A percentile compares a stretch with the other conserved stretches of the same genome.
phyloP scores from a whole-genome alignment of 2,113 vertebrate species.

The Periophthalmus modestus region DNA sequence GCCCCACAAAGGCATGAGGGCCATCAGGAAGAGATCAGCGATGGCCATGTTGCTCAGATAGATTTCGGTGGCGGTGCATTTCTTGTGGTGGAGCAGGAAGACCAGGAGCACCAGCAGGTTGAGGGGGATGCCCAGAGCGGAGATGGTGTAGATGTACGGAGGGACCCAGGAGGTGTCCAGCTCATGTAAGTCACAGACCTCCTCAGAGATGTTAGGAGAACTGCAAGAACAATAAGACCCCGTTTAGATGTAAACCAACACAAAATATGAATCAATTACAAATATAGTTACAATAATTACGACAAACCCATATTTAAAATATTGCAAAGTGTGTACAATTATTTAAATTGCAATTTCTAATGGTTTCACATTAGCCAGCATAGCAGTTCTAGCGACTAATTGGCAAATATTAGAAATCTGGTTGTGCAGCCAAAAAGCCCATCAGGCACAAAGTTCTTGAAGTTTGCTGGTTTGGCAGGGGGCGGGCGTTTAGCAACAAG shows the following conservation, averaged over 20 bases:
- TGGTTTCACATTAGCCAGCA: too few relatives aligned
- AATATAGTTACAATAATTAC: too few relatives aligned
- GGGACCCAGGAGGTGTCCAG: slow-evolving; percentile 65
- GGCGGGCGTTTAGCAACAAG: too few relatives aligned
- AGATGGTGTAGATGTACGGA: slow-evolving; percentile 79
- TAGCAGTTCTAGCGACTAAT: too few relatives aligned
- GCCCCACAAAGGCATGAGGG: slow-evolving; percentile 86
- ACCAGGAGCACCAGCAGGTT: slow-evolving; percentile 85
- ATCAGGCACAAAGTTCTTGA: too few relatives aligned
- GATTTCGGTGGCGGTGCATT: slow-evolving; percentile 86
- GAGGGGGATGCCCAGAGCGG: slow-evolving; percentile 76
- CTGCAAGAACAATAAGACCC: slow-evolving; percentile 13
- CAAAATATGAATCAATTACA: too few relatives aligned
- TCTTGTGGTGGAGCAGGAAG: slow-evolving; percentile 83
- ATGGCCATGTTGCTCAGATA: slow-evolving; percentile 85
- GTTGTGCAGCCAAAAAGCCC: too few relatives aligned
- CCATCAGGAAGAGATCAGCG: slow-evolving; percentile 82
- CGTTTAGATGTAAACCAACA: not conserved
- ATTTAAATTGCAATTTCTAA: too few relatives aligned
- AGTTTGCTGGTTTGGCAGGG: too few relatives aligned
- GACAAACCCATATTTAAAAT: too few relatives aligned
- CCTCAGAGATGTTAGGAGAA: not conserved
- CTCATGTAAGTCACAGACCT: not conserved
- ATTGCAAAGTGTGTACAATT: too few relatives aligned
- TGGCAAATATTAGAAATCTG: too few relatives aligned